A percentile compares a stretch with the other conserved stretches of the same genome.
phyloP scores from a whole-genome alignment of 2,888 invertebrate genomes.

The Ommatoiulus sabulosus region DNA sequence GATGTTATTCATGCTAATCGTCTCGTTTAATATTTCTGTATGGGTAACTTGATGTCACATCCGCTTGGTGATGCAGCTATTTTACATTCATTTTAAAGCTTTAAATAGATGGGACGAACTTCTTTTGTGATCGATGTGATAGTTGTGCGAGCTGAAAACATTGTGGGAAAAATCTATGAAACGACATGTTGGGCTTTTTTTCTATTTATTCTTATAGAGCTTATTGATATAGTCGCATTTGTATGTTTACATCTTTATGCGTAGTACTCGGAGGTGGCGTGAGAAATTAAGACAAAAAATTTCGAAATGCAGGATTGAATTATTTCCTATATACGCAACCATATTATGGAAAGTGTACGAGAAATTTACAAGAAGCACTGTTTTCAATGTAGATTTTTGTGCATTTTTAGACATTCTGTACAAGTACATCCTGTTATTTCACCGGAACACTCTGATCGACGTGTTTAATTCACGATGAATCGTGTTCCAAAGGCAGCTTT shows the following conservation, averaged over 20 bases:
- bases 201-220: background rate
- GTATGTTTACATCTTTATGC: background rate
- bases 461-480: slow-evolving; percentile 13
- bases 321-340: background rate
- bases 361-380: background rate
- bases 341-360: too few relatives aligned
- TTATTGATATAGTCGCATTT: background rate
- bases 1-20: too few relatives aligned
- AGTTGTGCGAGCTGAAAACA: background rate
- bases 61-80: too few relatives aligned
- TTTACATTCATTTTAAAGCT: background rate
- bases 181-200: background rate
- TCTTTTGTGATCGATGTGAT: background rate
- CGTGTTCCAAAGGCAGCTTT: background rate
- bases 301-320: background rate
- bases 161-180: background rate
- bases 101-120: background rate
- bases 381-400: background rate
- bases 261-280: background rate
- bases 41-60: too few relatives aligned
- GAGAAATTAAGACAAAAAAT: background rate
- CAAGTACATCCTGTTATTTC: background rate
- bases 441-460: background rate
- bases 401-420: background rate
- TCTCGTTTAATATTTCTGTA: too few relatives aligned